Base-by-base conservation (phyloP, 2,797 vertebrate species). In the Lagodon rhomboides region DNA sequence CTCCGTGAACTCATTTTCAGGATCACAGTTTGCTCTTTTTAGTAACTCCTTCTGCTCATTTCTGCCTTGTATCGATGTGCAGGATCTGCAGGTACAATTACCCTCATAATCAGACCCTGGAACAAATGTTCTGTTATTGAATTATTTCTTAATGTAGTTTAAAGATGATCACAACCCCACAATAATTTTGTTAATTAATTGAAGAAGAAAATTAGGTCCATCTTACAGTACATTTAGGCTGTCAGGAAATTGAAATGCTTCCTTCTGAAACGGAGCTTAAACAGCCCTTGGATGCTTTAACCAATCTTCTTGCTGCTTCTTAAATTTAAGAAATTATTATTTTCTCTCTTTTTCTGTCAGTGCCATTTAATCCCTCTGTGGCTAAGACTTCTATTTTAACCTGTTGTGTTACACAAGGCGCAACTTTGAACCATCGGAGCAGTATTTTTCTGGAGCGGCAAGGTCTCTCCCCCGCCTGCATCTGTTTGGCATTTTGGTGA, bases 151-250 rank as follows among this genome's bases (percentile, higher is more conserved):
- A 59, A 78, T 70, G 55, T 20, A 6, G 15, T 85, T 20, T 62
- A 73, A 80, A 69, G 64, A 78, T 65, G 68, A 81, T 76, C 55
- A 68, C 71, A 74, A 60, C 53, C 79, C 41, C 34, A 9, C 38
- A 60, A 71, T 73, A 20, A 71, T 82, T n/a, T n/a, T n/a, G n/a
- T n/a, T n/a, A n/a, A n/a, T 80, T 78, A 70, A 71, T 53, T 85
- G 55, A 78, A 54, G 8, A 62, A 17, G 38, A 77, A 70, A 85
- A 87, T 27, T 2, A 56, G 56, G 71, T 80, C 54, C 62, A 10
- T 11, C 38, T 46, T 30, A 15, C 30, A 44, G 30, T 71, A 13
- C 69, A 12, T 55, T 83, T 46, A 30, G n/a, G 15, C n/a, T 69
- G 11, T 13, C 56, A 50, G 65, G 30, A 81, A 67, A 70, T 68